Base-by-base conservation (phyloP, 2,113 vertebrate genomes). In the Albula glossodonta region DNA sequence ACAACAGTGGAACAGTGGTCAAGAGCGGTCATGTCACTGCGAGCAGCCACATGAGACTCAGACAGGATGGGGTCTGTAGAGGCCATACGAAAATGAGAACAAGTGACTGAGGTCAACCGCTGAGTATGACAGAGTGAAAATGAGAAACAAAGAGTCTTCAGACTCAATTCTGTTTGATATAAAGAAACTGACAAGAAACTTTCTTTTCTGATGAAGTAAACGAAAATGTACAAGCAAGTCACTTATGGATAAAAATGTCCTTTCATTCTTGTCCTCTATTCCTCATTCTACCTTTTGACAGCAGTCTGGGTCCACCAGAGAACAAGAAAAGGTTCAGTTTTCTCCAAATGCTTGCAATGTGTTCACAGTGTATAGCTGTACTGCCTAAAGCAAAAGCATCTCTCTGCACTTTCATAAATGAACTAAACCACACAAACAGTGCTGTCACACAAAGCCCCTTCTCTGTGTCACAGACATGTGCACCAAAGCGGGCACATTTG, bases 401-500 rank as follows among this genome's bases (percentile, higher is more conserved):
- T 90, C 88, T 86, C 87, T 84, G 83, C 88, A 89, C 90, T 90
- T 90, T 93, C 90, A 89, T 91, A 91, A 93, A 93, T 90, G 86
- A 89, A 89, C 89, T 88, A 90, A 87, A 92, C 90, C 90, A 93
- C 91, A 90, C 92, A 90, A 92, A 93, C 93, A 90, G 82, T 82
- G 89, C 84, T 87, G 83, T 78, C 22, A 82, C 79, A 81, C 51
- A 92, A 92, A 94, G 94, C 83, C 90, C 92, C 86, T 85, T 86
- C 88, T 93, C 94, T 94, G 93, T 94, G 91, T 81, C 8, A 80
- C 60, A 81, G 88, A 87, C 84, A 85, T 88, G 89, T 81, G 85
- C 93, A 86, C 86, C 78, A 90, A 86, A 95, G 93, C 92, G 94
- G 91, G 89, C 91, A 92, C 93, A 92, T 93, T 95, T 96, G 94